Base-by-base conservation (phyloP, 1,140 invertebrate genomes). In the Melipona quadrifasciata region DNA sequence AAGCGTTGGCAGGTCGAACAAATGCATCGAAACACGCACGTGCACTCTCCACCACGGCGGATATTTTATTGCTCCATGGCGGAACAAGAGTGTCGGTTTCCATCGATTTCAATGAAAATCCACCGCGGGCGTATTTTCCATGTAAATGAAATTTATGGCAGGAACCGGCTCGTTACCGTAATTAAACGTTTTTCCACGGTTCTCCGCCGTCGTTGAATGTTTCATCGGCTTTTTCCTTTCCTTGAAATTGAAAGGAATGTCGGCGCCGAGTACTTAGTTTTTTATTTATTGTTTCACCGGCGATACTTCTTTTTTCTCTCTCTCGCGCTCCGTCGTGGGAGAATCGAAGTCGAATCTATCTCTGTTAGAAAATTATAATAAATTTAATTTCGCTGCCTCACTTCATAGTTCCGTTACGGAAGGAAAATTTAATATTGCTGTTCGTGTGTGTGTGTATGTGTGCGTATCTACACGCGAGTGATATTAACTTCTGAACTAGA, bases 81-180 rank as follows among this genome's bases (percentile, higher is more conserved):
- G 73, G 34, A 58, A 39, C 55, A 17, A 2, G 11, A 58, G 19
- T 16, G 72, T 57, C 31, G 72, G 19, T 58, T 58, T 58, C 21
- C 55, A 58, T 75, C 39, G 17, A 47, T 27, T 72, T 72, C n/a
- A 51, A 75, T 24, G 31, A 58, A 58, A 75, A 75, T 75, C 24
- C 31, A 75, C 55, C 55, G 55, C 55, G 5, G 55, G 2, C 16
- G 16, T 39, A 31, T 58, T 75, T 61, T 39, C 55, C 34, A 19
- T 58, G 73, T 24, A 75, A 75, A 75, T 75, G 55, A 39, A 58
- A 75, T 74, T 74, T 74, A 58, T 58, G 14, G n/a, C 8, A 24
- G 73, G 1, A 34, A 58, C 14, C 34, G 5, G 14, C 1, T 61
- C 71, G 55, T 75, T 61, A 75, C 14, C 2, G 55, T n/a, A 75